Percentiles rank a stretch among this genome's conserved stretches.
These are phyloP conservation scores for Papilio gigon DNA, from an alignment of 2,888 invertebrate genomes.

Conservation along the genomic window DNA sequence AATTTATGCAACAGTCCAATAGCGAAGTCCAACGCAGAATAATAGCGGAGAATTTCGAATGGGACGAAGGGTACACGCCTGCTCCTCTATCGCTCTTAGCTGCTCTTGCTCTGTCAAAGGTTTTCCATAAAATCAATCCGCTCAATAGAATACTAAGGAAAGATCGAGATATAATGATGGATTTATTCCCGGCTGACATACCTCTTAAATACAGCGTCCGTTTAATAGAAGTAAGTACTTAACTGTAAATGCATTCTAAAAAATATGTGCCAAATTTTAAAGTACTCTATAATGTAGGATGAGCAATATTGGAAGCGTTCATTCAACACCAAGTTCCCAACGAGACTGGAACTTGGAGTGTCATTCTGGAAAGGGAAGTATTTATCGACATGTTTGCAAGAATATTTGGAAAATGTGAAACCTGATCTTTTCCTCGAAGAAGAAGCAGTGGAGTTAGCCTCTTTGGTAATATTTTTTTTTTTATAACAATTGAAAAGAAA, in stretches of 20 bases:
- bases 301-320: slow-evolving; percentile 86
- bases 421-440: slow-evolving; percentile 74
- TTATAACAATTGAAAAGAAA: too few species aligned
- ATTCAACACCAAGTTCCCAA: slow-evolving; percentile 68
- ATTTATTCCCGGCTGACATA: slow-evolving; percentile 82
- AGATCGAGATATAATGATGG: slow-evolving; percentile 83
- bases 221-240: slow-evolving; percentile 64
- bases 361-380: slow-evolving; percentile 85
- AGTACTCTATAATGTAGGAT: slow-evolving; percentile 70
- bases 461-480: slow-evolving; percentile 61
- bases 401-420: slow-evolving; percentile 71
- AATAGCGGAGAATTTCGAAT: slow-evolving; percentile 72
- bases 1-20: slow-evolving; percentile 56
- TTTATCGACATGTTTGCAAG: slow-evolving; percentile 71
- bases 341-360: slow-evolving; percentile 65
- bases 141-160: slow-evolving; percentile 80
- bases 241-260: not conserved
- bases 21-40: slow-evolving; percentile 64
- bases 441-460: slow-evolving; percentile 66
- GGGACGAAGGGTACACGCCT: slow-evolving; percentile 72
- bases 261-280: too few species aligned
- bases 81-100: slow-evolving; percentile 69
- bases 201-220: slow-evolving; percentile 82
- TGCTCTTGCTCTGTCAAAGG: slow-evolving; percentile 60
- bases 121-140: slow-evolving; percentile 79